Percentiles rank a stretch among this genome's conserved stretches.
These are phyloP conservation scores for Dryoscopus gambensis DNA, from an alignment of 2,113 vertebrate genomes.

Conservation along the genomic window DNA sequence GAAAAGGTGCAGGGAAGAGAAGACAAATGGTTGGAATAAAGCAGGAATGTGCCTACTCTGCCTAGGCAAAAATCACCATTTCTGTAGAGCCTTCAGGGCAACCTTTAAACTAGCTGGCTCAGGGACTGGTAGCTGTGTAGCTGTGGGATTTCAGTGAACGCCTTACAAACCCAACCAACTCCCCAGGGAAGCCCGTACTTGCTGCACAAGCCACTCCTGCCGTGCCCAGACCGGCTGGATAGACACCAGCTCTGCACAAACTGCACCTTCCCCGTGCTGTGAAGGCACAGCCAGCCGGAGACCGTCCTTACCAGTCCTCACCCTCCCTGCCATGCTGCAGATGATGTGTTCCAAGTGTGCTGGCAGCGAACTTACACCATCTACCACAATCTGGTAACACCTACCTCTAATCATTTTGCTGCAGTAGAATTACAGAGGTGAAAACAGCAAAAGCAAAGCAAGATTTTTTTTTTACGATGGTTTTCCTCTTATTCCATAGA, in stretches of 20 bases:
- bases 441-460: background rate
- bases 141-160: background rate
- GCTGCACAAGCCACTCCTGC: background rate
- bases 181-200: background rate
- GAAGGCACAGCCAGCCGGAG: background rate
- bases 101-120: background rate
- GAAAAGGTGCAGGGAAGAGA: slow-evolving; percentile 22
- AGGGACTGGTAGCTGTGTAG: background rate
- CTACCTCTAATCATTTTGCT: background rate
- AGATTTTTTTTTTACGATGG: background rate
- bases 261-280: background rate
- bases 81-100: background rate
- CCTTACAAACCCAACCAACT: background rate
- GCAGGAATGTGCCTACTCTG: background rate
- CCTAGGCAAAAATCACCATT: background rate
- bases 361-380: background rate
- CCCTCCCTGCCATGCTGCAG: background rate
- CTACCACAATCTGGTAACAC: background rate
- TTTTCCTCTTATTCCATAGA: background rate
- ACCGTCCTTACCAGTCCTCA: background rate
- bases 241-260: background rate
- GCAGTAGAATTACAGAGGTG: background rate
- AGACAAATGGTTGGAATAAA: slow-evolving; percentile 28
- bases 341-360: background rate
- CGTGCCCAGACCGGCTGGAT: rapidly evolving